Conservation (phyloP, 2,113 vertebrate genomes). For the Archocentrus centrarchus region DNA sequence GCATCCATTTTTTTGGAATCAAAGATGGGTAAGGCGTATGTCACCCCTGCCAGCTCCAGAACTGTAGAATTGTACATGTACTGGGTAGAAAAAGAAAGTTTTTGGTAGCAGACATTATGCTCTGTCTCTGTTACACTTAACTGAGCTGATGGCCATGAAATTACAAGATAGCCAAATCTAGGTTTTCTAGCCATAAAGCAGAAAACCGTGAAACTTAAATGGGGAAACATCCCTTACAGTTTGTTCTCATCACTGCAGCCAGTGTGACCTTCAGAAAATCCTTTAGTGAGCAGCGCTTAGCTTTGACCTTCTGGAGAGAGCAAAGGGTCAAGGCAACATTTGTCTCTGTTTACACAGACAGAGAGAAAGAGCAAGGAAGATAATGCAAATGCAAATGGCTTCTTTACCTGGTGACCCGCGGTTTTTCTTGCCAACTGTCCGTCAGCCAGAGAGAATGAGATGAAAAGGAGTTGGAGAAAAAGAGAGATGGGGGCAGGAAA, state of each 20-base stretch:
- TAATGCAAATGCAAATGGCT: slow-evolving; percentile 62
- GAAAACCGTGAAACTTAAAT: not conserved
- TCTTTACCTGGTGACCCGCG: slow-evolving; percentile 74
- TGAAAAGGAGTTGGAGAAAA: slow-evolving; percentile 41
- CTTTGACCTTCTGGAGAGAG: slow-evolving; percentile 19
- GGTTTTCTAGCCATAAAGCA: slow-evolving; percentile 9
- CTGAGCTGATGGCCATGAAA: not conserved
- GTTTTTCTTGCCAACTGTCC: slow-evolving; percentile 78
- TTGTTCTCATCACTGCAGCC: slow-evolving; percentile 1
- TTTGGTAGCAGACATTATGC: not conserved
- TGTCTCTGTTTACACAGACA: slow-evolving; percentile 24
- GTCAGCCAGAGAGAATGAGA: slow-evolving; percentile 55
- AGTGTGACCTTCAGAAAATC: slow-evolving; percentile 27
- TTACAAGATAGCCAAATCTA: not conserved
- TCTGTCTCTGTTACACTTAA: not conserved
- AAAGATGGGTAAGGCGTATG: too few relatives aligned
- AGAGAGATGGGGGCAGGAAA: not conserved
- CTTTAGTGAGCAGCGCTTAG: slow-evolving; percentile 24
- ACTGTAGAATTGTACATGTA: not conserved
- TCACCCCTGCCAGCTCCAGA: not conserved
- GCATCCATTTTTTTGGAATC: not conserved
- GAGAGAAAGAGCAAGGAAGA: slow-evolving; percentile 13
- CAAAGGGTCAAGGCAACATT: slow-evolving; percentile 30
- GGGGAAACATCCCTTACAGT: slow-evolving; percentile 2
- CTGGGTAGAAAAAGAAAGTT: too few relatives aligned